Conservation (phyloP, 1,140 invertebrate species). For the Drosophila eugracilis region DNA sequence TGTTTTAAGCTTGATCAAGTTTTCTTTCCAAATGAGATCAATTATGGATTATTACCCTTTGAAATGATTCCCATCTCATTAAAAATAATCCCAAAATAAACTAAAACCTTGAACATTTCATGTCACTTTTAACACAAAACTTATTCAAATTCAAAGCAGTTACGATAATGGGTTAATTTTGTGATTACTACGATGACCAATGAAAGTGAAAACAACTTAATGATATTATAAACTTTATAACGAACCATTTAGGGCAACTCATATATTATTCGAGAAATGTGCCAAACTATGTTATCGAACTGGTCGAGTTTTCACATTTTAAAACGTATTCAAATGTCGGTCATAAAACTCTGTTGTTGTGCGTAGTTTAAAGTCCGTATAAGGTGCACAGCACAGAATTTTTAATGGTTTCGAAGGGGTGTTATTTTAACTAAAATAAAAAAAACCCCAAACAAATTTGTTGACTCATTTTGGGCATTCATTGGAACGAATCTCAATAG, state of each 20-base stretch:
- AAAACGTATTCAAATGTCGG: constrained; percentile 34
- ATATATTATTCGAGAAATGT: constrained; percentile 40
- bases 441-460: constrained; percentile 16
- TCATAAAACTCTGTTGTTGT: constrained; percentile 9
- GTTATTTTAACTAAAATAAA: constrained; percentile 33
- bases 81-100: constrained; percentile 2
- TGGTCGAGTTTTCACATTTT: constrained; percentile 35
- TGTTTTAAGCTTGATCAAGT: no score
- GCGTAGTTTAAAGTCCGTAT: neutral
- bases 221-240: neutral
- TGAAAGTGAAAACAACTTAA: constrained; percentile 30
- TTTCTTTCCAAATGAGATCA: no score
- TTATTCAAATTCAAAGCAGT: neutral
- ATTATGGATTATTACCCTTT: neutral
- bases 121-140: neutral
- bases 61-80: neutral
- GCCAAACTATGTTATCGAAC: constrained; percentile 24
- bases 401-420: constrained; percentile 11
- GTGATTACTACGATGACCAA: constrained; percentile 2
- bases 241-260: constrained; percentile 1
- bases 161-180: constrained; percentile 11
- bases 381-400: constrained; percentile 1
- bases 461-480: constrained; percentile 37
- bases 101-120: neutral
- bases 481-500: constrained; percentile 35